These are phyloP conservation scores for Caenorhabditis elegans DNA, from an alignment of 1,140 invertebrate genomes.

Conservation along the genomic window WBcel235 BX284602.5:10518001-10518500, in stretches of 20 bases:
- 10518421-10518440: no score
- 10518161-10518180: constrained; percentile 24
- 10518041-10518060: no score
- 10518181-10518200: not conserved
- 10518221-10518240: not conserved
- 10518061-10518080: no score
- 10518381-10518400: no score
- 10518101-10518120: not conserved
- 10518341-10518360: not conserved
- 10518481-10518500: no score
- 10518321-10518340: not conserved
- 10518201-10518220: not conserved
- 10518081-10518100: not conserved
- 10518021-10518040: no score
- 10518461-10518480: no score
- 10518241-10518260: constrained; percentile 24
- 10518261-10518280: not conserved
- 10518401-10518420: no score
- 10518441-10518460: no score
- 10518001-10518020: no score
- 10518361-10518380: no score
- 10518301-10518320: no score
- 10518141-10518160: constrained; percentile 25
- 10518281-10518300: not conserved
- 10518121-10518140: constrained; percentile 1